Percentiles rank a stretch among this genome's conserved stretches.
Conservation (phyloP, 2,113 vertebrate species). For the Chitala chitala region DNA sequence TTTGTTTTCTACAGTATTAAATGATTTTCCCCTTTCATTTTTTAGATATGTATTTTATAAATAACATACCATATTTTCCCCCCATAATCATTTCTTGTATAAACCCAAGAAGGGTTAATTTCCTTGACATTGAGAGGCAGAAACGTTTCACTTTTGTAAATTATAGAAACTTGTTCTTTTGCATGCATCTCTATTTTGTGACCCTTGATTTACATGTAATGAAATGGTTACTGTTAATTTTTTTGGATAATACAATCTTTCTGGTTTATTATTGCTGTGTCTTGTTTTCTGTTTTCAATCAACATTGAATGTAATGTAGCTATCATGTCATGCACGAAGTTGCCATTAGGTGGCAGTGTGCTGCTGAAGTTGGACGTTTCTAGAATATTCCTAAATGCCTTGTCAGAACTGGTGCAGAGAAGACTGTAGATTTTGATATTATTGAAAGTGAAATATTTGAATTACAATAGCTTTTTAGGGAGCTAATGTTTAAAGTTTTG, state of each 20-base stretch:
- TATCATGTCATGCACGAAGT: background rate
- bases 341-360: conserved; percentile 3
- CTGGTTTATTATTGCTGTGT: background rate
- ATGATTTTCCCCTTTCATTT: conserved; percentile 3
- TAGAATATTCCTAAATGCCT: conserved; percentile 9
- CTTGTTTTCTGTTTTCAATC: background rate
- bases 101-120: background rate
- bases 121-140: background rate
- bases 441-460: background rate
- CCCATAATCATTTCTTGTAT: background rate
- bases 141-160: conserved; percentile 4
- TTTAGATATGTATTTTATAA: conserved; percentile 1
- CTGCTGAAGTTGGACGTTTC: background rate
- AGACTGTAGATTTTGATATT: background rate
- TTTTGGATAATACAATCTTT: conserved; percentile 18
- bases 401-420: background rate
- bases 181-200: conserved; percentile 4
- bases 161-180: background rate
- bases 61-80: background rate
- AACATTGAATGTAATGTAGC: background rate
- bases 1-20: background rate
- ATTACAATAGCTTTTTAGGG: background rate
- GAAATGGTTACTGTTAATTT: conserved; percentile 1
- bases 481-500: background rate
- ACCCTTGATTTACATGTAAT: conserved; percentile 6